Percentiles rank a stretch among this genome's conserved stretches.
phyloP scores from a whole-genome alignment of 2,888 invertebrate species.

The Tubulanus polymorphus region DNA sequence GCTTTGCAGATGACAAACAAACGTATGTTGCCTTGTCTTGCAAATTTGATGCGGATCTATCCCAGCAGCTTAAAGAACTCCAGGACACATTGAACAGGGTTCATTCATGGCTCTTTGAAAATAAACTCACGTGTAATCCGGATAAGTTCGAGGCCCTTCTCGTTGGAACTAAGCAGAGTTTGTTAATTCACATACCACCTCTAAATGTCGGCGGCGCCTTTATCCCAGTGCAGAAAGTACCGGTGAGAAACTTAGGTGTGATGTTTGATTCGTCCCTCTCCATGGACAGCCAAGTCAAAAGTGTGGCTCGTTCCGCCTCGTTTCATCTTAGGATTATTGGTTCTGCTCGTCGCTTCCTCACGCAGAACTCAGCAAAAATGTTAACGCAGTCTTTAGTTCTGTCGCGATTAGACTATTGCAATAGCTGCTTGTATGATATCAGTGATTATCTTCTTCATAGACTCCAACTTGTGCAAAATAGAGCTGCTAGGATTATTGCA shows the following conservation, averaged over 20 bases:
- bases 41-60: neutral
- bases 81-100: neutral
- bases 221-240: too few species aligned
- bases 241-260: constrained; percentile 11
- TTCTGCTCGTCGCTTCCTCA: too few species aligned
- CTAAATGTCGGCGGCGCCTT: too few species aligned
- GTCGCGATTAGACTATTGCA: too few species aligned
- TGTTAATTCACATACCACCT: neutral
- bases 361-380: too few species aligned
- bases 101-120: neutral
- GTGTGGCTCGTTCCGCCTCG: constrained; percentile 9
- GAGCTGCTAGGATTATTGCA: too few species aligned
- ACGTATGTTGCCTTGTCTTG: too few species aligned
- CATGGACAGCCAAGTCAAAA: constrained; percentile 10
- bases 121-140: neutral
- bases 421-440: too few species aligned
- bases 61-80: constrained; percentile 1
- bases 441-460: too few species aligned
- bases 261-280: constrained; percentile 5
- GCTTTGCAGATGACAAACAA: constrained; percentile 18
- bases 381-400: too few species aligned
- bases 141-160: neutral
- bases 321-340: constrained; percentile 3
- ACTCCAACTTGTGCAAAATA: too few species aligned
- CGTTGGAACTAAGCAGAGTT: neutral